Conservation (phyloP, 1,140 invertebrate genomes). For the Lysiphlebus fabarum region DNA sequence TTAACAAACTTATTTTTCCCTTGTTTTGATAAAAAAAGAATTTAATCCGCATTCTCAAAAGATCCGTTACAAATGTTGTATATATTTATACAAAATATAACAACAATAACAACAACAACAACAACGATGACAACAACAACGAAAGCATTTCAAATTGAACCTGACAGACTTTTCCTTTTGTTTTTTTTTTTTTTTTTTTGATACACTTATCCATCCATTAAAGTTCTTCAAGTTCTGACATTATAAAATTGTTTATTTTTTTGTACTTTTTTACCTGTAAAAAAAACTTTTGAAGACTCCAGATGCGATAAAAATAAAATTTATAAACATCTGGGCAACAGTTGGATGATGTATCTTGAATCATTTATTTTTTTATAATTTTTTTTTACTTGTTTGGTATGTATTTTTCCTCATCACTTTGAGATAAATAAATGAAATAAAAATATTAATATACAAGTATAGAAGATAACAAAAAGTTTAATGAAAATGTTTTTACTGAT, state of each 20-base stretch:
- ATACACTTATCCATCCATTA: constrained; percentile 10
- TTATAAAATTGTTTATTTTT: too few species aligned
- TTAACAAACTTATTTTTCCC: constrained; percentile 34
- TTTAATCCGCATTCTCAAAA: constrained; percentile 43
- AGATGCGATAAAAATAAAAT: too few species aligned
- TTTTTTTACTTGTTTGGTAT: too few species aligned
- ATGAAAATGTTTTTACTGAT: not conserved
- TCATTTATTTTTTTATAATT: too few species aligned
- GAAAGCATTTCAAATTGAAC: not conserved
- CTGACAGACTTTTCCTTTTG: too few species aligned
- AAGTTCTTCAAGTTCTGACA: constrained; percentile 5
- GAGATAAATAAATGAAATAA: too few species aligned
- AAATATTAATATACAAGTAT: too few species aligned
- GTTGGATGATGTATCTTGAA: too few species aligned
- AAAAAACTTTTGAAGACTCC: too few species aligned
- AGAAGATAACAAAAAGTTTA: not conserved
- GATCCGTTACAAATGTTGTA: constrained; percentile 19
- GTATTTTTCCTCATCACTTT: too few species aligned
- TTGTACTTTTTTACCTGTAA: too few species aligned
- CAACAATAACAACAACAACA: constrained; percentile 20
- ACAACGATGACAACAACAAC: constrained; percentile 1
- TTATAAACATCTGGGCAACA: too few species aligned
- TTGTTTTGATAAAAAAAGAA: not conserved
- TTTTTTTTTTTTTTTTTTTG: not conserved
- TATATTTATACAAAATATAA: not conserved